These are phyloP conservation scores for Brachionus manjavacas DNA, from an alignment of 1,140 invertebrate species.

Conservation along the genomic window DNA sequence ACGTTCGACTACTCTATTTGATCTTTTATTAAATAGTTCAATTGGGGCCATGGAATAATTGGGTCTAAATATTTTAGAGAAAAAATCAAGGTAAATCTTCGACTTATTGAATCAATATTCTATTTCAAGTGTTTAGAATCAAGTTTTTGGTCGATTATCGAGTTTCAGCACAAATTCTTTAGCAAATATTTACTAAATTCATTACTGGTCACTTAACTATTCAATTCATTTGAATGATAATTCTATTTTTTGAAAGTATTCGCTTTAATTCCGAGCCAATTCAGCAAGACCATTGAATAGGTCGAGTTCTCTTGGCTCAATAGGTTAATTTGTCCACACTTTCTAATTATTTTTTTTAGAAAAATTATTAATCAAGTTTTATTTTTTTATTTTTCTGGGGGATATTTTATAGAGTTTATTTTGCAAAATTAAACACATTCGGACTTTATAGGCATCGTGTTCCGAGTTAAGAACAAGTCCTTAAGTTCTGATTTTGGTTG, in stretches of 20 bases:
- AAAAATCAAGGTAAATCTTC: constrained; percentile 36
- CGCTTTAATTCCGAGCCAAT: background rate
- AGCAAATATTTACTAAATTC: constrained; percentile 22
- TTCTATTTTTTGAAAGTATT: background rate
- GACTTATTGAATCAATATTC: constrained; percentile 35
- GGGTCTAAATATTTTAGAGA: background rate
- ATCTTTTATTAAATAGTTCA: constrained; percentile 20
- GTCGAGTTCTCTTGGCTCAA: background rate
- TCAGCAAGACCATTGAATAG: background rate
- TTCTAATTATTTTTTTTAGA: background rate
- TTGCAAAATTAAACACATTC: background rate
- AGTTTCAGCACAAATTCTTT: background rate
- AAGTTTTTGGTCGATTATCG: background rate
- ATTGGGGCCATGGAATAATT: background rate
- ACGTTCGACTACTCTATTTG: constrained; percentile 23
- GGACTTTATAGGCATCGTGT: background rate
- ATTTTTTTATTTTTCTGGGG: too few relatives aligned
- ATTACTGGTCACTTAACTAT: constrained; percentile 20
- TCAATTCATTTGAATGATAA: background rate
- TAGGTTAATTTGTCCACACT: background rate
- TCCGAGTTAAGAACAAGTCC: background rate
- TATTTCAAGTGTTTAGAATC: constrained; percentile 18
- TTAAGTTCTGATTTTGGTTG: background rate
- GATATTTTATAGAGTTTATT: background rate
- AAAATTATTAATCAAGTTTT: background rate